Percentiles rank a stretch among this genome's conserved stretches.
These are phyloP conservation scores for Bubalus kerabau DNA, from an alignment of 2,113 vertebrate genomes.

Conservation along the genomic window DNA sequence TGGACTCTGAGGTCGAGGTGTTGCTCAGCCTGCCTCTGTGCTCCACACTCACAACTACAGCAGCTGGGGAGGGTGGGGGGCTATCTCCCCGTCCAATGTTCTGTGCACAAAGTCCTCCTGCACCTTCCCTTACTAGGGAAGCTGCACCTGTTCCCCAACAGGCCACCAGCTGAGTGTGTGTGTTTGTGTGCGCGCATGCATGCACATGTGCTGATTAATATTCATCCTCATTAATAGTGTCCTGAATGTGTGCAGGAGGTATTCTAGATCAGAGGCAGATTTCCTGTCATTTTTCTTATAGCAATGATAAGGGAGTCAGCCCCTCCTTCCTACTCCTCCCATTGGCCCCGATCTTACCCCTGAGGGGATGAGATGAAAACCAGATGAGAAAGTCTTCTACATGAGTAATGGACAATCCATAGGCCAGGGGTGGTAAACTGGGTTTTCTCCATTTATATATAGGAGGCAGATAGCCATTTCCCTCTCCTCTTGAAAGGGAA, in stretches of 20 bases:
- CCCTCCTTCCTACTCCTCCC: background rate
- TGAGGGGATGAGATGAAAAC: background rate
- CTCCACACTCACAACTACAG: background rate
- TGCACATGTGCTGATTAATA: background rate
- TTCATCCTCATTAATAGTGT: background rate
- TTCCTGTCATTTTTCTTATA: background rate
- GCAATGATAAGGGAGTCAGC: background rate
- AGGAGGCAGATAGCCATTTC: background rate
- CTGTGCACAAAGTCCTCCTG: background rate
- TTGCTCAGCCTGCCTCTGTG: background rate
- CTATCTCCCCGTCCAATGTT: no score
- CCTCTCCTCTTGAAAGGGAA: background rate
- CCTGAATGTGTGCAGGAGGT: background rate
- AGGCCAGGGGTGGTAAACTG: background rate
- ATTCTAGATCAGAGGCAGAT: background rate
- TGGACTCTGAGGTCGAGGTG: background rate
- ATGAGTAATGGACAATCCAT: background rate
- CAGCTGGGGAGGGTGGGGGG: background rate
- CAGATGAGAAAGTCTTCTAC: background rate
- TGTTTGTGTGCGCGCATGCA: accelerated
- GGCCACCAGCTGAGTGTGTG: background rate
- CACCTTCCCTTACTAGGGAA: background rate
- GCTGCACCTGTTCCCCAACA: background rate
- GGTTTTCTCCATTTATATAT: background rate
- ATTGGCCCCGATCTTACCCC: background rate